Conservation (phyloP, 2,888 invertebrate genomes). For the Dermolepida albohirtum region DNA sequence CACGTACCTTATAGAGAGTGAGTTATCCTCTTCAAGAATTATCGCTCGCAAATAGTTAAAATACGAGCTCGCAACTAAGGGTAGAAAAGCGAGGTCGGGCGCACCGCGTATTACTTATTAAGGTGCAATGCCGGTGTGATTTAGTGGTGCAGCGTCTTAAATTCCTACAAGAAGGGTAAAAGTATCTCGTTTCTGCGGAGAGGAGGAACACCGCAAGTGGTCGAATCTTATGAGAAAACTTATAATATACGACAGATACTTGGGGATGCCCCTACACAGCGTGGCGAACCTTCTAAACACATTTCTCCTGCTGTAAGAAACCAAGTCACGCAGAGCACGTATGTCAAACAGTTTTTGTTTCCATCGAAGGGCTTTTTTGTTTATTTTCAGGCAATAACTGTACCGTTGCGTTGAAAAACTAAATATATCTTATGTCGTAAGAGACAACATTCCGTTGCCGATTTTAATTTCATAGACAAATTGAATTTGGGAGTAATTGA, state of each 20-base stretch:
- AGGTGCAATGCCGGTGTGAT: conserved; percentile 49
- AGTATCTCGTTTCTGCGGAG: conserved; percentile 14
- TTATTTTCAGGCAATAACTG: background rate
- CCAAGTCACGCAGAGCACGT: conserved; percentile 33
- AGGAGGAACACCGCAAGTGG: conserved; percentile 50
- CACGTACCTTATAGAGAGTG: background rate
- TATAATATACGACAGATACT: conserved; percentile 44
- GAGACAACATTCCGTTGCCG: no score
- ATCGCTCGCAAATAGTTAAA: conserved; percentile 20
- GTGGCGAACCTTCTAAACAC: no score
- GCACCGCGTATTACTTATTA: conserved; percentile 51
- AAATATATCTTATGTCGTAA: no score
- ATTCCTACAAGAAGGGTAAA: conserved; percentile 45
- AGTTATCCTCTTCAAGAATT: conserved; percentile 20
- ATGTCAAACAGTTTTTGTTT: conserved; percentile 6
- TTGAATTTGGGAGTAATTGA: no score
- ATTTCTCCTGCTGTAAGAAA: conserved; percentile 13
- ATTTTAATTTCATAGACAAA: no score
- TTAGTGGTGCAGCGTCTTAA: conserved; percentile 45
- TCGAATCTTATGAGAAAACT: conserved; percentile 46
- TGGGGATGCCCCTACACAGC: background rate
- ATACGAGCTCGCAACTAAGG: conserved; percentile 12
- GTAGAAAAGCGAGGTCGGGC: background rate
- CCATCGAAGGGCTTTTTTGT: background rate
- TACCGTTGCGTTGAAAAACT: no score